Evolutionary conservation across 2,113 vertebrate species (phyloP).

Genomic region (Nothocercus julius): DNA sequence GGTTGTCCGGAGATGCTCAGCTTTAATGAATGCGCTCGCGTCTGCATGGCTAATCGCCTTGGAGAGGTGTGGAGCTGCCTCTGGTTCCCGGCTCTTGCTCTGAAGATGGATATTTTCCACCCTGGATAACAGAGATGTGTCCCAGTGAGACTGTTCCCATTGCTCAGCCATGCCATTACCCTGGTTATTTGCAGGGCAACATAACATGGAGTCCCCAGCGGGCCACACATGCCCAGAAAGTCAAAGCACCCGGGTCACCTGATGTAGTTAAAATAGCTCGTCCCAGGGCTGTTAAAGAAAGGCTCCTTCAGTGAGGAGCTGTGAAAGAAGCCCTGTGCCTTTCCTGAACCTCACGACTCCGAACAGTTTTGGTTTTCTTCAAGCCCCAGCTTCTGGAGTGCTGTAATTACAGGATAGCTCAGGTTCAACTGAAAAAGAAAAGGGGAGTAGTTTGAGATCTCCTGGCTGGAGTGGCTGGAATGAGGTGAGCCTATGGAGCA

Average conservation of each 20-base stretch:
- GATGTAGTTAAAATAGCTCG: fast-evolving
- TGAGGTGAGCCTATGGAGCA: fast-evolving
- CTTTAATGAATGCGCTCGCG: not conserved
- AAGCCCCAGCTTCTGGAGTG: not conserved
- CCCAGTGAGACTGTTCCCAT: fast-evolving
- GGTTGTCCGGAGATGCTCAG: not conserved
- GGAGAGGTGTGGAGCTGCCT: not conserved
- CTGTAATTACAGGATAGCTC: not conserved
- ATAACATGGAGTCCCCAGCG: not conserved
- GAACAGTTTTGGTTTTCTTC: not conserved
- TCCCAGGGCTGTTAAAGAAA: not conserved
- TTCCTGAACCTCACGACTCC: not conserved
- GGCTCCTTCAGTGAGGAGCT: not conserved
- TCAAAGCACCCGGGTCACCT: not conserved
- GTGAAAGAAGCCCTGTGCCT: fast-evolving
- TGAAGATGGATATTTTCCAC: not conserved
- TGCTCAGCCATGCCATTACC: too few relatives aligned
- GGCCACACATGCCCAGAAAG: fast-evolving
- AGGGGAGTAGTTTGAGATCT: not conserved
- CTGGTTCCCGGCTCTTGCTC: not conserved
- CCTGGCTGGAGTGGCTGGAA: not conserved
- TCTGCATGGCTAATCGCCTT: fast-evolving
- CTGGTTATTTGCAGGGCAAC: too few relatives aligned
- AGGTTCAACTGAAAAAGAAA: not conserved
- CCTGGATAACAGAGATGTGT: not conserved